These are phyloP conservation scores for Ochotona princeps DNA, from an alignment of 2,113 vertebrate genomes.

Conservation along the genomic window DNA sequence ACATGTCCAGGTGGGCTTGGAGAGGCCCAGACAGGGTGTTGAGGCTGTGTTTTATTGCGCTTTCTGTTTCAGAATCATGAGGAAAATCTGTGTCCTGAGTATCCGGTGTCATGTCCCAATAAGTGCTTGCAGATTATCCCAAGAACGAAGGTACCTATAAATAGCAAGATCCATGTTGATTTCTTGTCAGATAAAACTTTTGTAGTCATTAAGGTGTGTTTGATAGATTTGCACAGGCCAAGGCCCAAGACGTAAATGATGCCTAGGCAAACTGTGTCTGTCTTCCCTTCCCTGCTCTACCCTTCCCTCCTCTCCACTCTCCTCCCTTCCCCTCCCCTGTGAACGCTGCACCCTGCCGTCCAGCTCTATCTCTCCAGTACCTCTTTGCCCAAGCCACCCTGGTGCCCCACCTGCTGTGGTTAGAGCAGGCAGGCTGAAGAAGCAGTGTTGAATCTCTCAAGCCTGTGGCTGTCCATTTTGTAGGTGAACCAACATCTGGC, in stretches of 20 bases:
- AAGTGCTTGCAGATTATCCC: conserved; percentile 88
- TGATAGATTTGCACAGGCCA: not conserved
- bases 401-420: not conserved
- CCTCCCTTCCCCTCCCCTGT: not conserved
- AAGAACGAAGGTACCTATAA: conserved; percentile 86
- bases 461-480: conserved; percentile 41
- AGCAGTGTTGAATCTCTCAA: conserved; percentile 21
- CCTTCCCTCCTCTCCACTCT: no score
- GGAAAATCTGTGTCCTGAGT: conserved; percentile 87
- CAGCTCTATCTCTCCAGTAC: not conserved
- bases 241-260: not conserved
- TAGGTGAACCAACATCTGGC: conserved; percentile 87
- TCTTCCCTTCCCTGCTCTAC: not conserved
- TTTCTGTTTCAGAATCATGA: conserved; percentile 88
- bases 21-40: not conserved
- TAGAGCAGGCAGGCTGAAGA: not conserved
- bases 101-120: conserved; percentile 89
- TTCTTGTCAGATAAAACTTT: not conserved
- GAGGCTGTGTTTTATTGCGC: not conserved
- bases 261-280: not conserved
- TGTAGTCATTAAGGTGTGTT: not conserved
- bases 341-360: not conserved
- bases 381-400: not conserved
- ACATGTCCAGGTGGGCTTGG: no score
- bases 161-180: not conserved